phyloP scores from a whole-genome alignment of 2,888 invertebrate genomes.

The Axea sp. region DNA sequence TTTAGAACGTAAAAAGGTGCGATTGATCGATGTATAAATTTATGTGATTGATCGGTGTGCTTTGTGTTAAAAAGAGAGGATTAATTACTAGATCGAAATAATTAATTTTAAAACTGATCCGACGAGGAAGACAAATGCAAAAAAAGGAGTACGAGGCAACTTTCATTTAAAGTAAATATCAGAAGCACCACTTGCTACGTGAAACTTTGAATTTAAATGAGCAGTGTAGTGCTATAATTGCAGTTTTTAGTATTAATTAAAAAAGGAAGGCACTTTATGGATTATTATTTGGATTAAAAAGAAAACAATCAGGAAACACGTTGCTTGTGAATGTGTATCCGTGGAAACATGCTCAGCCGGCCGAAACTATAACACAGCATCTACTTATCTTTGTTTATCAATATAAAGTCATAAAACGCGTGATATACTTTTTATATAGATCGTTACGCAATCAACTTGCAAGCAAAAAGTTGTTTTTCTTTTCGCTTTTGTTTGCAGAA shows the following conservation, averaged over 20 bases:
- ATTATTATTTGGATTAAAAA: conserved; percentile 31
- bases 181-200: neutral
- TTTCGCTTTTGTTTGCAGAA: conserved; percentile 4
- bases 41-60: neutral
- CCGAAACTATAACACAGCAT: conserved; percentile 38
- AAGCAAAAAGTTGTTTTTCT: conserved; percentile 10
- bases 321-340: conserved; percentile 54
- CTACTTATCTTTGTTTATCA: conserved; percentile 32
- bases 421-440: conserved; percentile 31
- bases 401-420: conserved; percentile 18
- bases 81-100: conserved; percentile 9
- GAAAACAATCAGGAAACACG: conserved; percentile 51
- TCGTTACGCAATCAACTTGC: conserved; percentile 11
- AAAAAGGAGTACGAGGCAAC: conserved; percentile 15
- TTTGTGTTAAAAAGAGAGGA: too few relatives aligned
- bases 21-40: neutral
- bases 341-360: conserved; percentile 40
- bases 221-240: conserved; percentile 28
- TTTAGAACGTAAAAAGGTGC: neutral
- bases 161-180: conserved; percentile 31
- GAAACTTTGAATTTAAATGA: conserved; percentile 23
- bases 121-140: conserved; percentile 16
- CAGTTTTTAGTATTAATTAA: conserved; percentile 35
- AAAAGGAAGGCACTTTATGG: conserved; percentile 20
- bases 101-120: conserved; percentile 1